phyloP scores from a whole-genome alignment of 2,113 vertebrate genomes.

The Anser cygnoides region DNA sequence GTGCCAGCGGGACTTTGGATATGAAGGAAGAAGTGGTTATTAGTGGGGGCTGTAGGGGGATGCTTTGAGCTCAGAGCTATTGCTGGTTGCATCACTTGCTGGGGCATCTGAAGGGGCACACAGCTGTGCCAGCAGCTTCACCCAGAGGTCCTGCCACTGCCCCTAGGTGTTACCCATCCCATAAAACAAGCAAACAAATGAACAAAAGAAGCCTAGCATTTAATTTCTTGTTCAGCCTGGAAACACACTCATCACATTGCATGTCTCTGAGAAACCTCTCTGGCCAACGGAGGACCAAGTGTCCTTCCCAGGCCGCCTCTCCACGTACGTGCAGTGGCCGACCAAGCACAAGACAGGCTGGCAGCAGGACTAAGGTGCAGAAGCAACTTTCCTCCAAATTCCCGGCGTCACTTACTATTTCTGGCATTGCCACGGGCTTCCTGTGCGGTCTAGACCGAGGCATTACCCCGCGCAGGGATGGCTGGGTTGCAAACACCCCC shows the following conservation, averaged over 20 bases:
- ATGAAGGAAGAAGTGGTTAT: not conserved
- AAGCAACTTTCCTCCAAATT: not conserved
- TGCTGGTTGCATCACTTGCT: fast-evolving
- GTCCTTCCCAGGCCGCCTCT: not conserved
- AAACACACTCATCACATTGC: not conserved
- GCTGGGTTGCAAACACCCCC: not conserved
- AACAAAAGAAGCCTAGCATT: not conserved
- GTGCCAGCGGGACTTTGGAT: not conserved
- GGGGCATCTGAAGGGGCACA: fast-evolving
- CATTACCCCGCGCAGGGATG: not conserved
- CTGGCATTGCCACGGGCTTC: not conserved
- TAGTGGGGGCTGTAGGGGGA: not conserved
- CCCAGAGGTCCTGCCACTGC: too few relatives aligned
- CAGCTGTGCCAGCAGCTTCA: not conserved
- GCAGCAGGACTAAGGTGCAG: not conserved
- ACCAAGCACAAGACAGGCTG: not conserved
- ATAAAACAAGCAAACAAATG: too few relatives aligned
- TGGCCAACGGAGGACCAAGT: not conserved
- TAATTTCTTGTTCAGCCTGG: not conserved
- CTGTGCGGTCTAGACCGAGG: not conserved
- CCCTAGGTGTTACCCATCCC: not conserved
- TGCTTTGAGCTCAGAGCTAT: fast-evolving
- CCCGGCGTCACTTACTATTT: not conserved
- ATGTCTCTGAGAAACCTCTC: not conserved
- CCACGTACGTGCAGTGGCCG: too few relatives aligned